Conservation (phyloP, 2,888 invertebrate species). For the Caenorhabditis uteleia region DNA sequence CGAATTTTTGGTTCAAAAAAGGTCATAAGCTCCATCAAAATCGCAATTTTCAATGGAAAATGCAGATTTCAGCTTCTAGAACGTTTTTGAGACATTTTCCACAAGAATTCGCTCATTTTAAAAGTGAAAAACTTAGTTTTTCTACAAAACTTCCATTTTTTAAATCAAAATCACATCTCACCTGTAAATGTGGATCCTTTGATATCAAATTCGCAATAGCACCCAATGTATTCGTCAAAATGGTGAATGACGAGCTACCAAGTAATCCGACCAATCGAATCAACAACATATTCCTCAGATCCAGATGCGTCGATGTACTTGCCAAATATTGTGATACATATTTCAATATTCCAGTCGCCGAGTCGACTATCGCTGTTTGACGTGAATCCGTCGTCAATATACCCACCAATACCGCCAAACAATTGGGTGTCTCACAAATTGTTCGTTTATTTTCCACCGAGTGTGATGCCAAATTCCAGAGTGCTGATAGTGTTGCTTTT, state of each 20-base stretch:
- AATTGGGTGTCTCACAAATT: slow-evolving; percentile 58
- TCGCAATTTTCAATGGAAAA: background rate
- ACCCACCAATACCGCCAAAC: slow-evolving; percentile 48
- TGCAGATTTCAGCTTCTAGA: no score
- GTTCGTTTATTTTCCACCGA: slow-evolving; percentile 61
- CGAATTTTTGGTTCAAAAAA: no score
- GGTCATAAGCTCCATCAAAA: no score
- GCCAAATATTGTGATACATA: slow-evolving; percentile 54
- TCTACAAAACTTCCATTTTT: background rate
- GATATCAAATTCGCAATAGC: slow-evolving; percentile 53
- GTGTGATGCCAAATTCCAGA: slow-evolving; percentile 64
- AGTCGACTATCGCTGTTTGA: slow-evolving; percentile 55
- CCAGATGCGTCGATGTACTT: slow-evolving; percentile 37
- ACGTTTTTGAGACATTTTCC: background rate
- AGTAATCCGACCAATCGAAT: slow-evolving; percentile 52
- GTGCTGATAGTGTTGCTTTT: slow-evolving; percentile 56
- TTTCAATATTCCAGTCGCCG: slow-evolving; percentile 64
- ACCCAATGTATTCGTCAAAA: slow-evolving; percentile 58
- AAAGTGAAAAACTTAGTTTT: background rate
- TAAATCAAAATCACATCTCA: no score
- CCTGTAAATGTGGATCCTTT: slow-evolving; percentile 55
- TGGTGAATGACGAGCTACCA: slow-evolving; percentile 58
- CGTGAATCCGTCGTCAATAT: slow-evolving; percentile 47
- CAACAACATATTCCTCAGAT: slow-evolving; percentile 30
- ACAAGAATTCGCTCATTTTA: background rate